Percentiles rank a stretch among this genome's conserved stretches.
phyloP scores from a whole-genome alignment of 2,113 vertebrate species.

The Dicrurus megarhynchus region DNA sequence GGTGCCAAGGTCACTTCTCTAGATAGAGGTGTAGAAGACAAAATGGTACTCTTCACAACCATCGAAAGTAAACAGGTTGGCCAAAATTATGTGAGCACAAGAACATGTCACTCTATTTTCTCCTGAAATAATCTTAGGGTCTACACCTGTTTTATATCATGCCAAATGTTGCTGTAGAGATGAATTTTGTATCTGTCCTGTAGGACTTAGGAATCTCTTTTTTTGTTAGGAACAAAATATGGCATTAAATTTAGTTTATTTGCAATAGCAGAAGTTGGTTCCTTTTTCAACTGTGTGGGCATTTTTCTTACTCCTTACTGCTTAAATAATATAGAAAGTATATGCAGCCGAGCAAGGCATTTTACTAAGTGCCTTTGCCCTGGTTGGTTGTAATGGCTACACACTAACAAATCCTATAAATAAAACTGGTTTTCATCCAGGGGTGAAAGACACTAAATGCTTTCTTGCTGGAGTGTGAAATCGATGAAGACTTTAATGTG shows the following conservation, averaged over 20 bases:
- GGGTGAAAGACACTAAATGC: conserved; percentile 22
- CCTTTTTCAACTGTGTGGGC: background rate
- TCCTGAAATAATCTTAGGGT: background rate
- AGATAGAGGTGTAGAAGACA: background rate
- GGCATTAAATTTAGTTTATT: background rate
- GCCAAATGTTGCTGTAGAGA: background rate
- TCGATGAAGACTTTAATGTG: conserved; percentile 18
- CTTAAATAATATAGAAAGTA: background rate
- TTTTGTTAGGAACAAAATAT: background rate
- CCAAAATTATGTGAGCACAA: background rate
- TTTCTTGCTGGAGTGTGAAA: conserved; percentile 41
- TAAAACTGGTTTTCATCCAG: background rate
- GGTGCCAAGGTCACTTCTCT: background rate
- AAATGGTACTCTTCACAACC: background rate
- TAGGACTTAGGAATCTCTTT: background rate
- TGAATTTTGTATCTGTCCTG: background rate
- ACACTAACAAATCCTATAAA: background rate
- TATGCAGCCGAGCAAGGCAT: background rate
- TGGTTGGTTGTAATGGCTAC: background rate
- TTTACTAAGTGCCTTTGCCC: background rate
- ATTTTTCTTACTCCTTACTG: background rate
- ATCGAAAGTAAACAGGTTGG: background rate
- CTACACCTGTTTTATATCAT: background rate
- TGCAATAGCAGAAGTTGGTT: background rate
- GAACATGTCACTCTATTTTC: rapidly evolving